These are phyloP conservation scores for Drosophila anceps DNA, from an alignment of 2,888 invertebrate species.

Conservation along the genomic window DNA sequence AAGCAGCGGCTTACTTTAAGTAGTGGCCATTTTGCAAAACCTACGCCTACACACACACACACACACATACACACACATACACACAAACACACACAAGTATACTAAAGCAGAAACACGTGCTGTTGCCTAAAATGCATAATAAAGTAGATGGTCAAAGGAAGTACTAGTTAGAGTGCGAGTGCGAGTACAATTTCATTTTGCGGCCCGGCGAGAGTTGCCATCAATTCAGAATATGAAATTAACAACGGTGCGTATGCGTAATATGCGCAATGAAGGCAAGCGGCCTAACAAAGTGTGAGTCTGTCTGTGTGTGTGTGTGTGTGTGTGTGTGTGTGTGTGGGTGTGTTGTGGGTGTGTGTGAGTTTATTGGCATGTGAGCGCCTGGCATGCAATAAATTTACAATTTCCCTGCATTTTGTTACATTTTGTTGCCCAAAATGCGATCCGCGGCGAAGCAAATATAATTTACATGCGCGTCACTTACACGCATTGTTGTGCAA, in stretches of 20 bases:
- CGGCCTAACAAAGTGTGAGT: constrained; percentile 3
- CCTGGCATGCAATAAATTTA: constrained; percentile 69
- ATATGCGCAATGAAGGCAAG: constrained; percentile 41
- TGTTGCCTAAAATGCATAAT: constrained; percentile 63
- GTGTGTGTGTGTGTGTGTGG: neutral
- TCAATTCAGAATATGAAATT: constrained; percentile 73
- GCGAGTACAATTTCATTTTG: constrained; percentile 56
- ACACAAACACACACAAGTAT: neutral
- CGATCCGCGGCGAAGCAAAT: constrained; percentile 54
- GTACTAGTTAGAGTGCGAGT: constrained; percentile 1
- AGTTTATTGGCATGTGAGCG: neutral
- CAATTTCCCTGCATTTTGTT: constrained; percentile 58
- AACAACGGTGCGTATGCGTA: constrained; percentile 76
- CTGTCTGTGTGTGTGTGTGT: neutral
- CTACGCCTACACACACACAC: constrained; percentile 6
- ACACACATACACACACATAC: neutral
- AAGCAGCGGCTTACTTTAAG: constrained; percentile 30
- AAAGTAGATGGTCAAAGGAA: constrained; percentile 41
- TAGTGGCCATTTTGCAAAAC: constrained; percentile 26
- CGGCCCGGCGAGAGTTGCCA: constrained; percentile 20
- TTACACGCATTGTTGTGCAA: constrained; percentile 50
- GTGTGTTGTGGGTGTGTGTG: neutral
- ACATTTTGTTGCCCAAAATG: constrained; percentile 30
- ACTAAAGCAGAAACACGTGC: constrained; percentile 21
- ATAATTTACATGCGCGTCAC: constrained; percentile 76